Percentiles rank a stretch among this genome's conserved stretches.
Conservation (phyloP, 2,888 invertebrate genomes). For the Halictus ligatus region DNA sequence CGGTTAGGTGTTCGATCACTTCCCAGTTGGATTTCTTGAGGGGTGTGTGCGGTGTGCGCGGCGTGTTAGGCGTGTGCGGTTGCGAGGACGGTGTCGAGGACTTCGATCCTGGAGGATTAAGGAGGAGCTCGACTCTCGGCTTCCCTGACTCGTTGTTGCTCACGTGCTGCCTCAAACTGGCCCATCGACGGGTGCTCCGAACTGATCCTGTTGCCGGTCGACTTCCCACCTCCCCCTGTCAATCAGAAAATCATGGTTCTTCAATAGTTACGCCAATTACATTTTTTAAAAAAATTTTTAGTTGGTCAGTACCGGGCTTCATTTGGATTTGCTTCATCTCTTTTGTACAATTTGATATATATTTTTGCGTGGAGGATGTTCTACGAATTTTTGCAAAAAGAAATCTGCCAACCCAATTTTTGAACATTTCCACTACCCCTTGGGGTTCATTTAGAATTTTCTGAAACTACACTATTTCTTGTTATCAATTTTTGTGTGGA, state of each 20-base stretch:
- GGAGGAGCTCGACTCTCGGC: slow-evolving; percentile 83
- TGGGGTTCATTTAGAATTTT: no score
- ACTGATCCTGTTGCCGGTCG: slow-evolving; percentile 69
- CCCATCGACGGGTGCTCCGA: slow-evolving; percentile 83
- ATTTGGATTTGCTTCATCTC: no score
- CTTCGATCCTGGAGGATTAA: slow-evolving; percentile 80
- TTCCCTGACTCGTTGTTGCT: slow-evolving; percentile 80
- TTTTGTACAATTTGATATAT: no score
- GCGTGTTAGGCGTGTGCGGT: slow-evolving; percentile 84
- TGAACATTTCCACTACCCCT: no score
- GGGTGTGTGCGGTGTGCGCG: slow-evolving; percentile 86
- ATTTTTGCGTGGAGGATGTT: no score
- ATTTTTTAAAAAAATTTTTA: not conserved
- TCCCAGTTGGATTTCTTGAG: slow-evolving; percentile 95
- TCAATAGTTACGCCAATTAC: not conserved
- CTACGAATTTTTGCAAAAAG: no score
- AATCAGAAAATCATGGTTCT: slow-evolving; percentile 23
- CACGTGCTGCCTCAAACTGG: slow-evolving; percentile 85
- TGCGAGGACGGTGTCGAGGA: slow-evolving; percentile 82
- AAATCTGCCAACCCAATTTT: no score
- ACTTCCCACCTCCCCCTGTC: slow-evolving; percentile 79
- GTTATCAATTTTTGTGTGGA: no score
- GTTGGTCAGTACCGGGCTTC: not conserved
- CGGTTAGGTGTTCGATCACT: slow-evolving; percentile 94
- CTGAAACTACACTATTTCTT: no score